phyloP scores from a whole-genome alignment of 2,113 vertebrate genomes.

The Mus pahari region DNA sequence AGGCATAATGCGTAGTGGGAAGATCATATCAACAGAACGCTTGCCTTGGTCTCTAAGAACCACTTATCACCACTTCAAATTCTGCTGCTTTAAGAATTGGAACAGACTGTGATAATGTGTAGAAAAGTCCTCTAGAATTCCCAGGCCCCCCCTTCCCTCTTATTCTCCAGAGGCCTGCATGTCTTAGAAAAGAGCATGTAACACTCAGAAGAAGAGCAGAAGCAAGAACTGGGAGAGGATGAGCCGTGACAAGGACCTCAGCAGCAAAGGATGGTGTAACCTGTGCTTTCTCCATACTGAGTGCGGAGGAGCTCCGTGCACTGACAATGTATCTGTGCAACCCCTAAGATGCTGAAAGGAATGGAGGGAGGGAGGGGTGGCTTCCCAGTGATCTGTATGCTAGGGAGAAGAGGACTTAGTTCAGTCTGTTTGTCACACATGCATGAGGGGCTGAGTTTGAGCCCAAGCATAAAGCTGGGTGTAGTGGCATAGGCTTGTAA shows the following conservation, averaged over 20 bases:
- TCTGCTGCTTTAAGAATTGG: background rate
- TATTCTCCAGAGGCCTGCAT: background rate
- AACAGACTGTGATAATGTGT: background rate
- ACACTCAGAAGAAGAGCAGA: background rate
- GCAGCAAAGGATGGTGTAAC: background rate
- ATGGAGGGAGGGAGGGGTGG: background rate
- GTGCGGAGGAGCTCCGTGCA: too few relatives aligned
- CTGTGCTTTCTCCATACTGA: background rate
- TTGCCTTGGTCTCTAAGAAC: background rate
- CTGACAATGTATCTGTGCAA: background rate
- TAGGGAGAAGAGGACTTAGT: background rate
- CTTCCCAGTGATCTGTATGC: background rate
- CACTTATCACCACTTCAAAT: background rate
- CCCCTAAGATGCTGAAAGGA: background rate
- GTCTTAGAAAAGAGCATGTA: background rate
- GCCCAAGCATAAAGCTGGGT: too few relatives aligned
- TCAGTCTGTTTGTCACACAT: background rate
- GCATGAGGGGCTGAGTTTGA: background rate
- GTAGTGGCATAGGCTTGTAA: background rate
- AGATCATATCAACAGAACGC: background rate
- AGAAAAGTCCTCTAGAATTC: background rate
- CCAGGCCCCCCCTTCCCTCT: background rate
- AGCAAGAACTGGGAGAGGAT: rapidly evolving
- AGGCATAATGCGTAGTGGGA: background rate
- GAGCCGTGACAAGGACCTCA: background rate